Conservation (phyloP, 2,888 invertebrate genomes). For the Lydus trimaculatus region DNA sequence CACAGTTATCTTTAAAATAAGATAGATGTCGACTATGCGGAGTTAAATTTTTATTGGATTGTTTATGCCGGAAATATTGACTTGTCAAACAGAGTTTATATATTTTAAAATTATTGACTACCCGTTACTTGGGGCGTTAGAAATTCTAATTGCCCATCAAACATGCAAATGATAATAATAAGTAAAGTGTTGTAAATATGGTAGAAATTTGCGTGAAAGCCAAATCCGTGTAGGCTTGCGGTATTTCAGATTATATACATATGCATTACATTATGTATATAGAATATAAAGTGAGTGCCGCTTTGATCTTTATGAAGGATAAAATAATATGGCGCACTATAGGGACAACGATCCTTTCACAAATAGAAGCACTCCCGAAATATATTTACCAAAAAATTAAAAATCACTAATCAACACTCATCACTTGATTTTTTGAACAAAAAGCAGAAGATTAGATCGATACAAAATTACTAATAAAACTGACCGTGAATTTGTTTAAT, state of each 20-base stretch:
- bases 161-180: slow-evolving; percentile 15
- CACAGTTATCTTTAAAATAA: not conserved
- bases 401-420: not conserved
- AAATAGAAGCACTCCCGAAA: slow-evolving; percentile 14
- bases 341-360: slow-evolving; percentile 32
- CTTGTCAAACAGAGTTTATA: not conserved
- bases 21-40: not conserved
- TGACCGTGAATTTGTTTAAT: slow-evolving; percentile 39
- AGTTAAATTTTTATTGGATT: not conserved
- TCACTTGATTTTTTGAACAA: slow-evolving; percentile 6
- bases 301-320: slow-evolving; percentile 58
- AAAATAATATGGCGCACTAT: slow-evolving; percentile 41
- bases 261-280: slow-evolving; percentile 48
- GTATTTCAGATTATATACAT: slow-evolving; percentile 46
- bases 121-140: not conserved
- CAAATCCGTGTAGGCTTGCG: slow-evolving; percentile 41
- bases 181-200: slow-evolving; percentile 35
- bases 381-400: slow-evolving; percentile 10
- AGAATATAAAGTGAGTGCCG: slow-evolving; percentile 52
- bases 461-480: slow-evolving; percentile 38
- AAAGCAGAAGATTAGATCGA: slow-evolving; percentile 9
- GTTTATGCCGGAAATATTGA: not conserved
- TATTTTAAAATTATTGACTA: not conserved
- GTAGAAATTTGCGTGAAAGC: slow-evolving; percentile 43
- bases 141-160: slow-evolving; percentile 5